Evolutionary conservation across 2,888 invertebrate species (phyloP), one percentile per base, ranked within the genome.

Genomic region (Drosophila kanekoi): DNA sequence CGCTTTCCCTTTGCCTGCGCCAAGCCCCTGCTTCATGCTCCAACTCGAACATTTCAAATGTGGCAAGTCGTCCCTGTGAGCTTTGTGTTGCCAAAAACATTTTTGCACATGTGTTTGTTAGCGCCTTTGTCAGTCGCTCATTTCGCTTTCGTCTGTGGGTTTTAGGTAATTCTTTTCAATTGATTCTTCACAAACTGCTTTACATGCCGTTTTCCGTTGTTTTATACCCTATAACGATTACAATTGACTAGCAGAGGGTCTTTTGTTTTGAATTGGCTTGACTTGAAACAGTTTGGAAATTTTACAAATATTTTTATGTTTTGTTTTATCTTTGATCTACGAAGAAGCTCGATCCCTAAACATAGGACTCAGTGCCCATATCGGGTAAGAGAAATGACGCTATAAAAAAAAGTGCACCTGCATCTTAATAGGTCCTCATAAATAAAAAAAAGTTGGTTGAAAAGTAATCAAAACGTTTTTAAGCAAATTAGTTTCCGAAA

Each of bases 101-200:
- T 83, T 87, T 62, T 76, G 67, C 85, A 84, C 87, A 82, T 77
- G 72, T 77, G 68, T 71, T 80, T 74, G 59, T 68, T 48, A 45
- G 61, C 48, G 61, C 38, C 54, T 56, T 28, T 60, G 28, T 32
- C 47, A 59, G 62, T 66, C 59, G 72, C 64, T 57, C 63, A 64
- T 57, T 69, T 52, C 13, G 57, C 47, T 38, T 68, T 60, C 47
- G 71, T 57, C 40, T 52, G 64, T 60, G 61, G 63, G 65, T 51
- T 64, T 60, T 49, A 53, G 73, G 86, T 78, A 76, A 87, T 84
- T 84, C 87, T 62, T 80, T 81, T 89, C 85, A 85, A 85, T 85
- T 89, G 89, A 79, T 77, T 75, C 67, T 73, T 62, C 69, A 70
- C 66, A 80, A 78, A 63, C 62, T 67, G 84, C 67, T 83, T 76